Evolutionary conservation across 2,113 vertebrate genomes (phyloP).

Genomic region (Anguilla rostrata): DNA sequence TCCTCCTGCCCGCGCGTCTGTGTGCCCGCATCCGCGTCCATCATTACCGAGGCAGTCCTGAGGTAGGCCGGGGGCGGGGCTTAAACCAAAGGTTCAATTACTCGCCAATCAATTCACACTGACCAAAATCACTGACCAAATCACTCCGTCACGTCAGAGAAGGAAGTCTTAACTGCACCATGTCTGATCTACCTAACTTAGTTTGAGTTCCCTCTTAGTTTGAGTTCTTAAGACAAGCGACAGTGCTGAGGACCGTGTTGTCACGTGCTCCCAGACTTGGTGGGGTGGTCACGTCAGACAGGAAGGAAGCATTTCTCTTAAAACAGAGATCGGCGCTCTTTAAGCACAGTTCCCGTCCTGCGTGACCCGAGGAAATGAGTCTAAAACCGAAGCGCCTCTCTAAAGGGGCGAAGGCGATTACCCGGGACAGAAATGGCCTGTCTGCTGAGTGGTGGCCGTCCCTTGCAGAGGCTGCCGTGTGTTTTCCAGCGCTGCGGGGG

Average conservation of each 20-base stretch:
- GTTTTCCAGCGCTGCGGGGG: constrained; percentile 56
- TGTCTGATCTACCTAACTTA: background rate
- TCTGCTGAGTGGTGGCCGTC: constrained; percentile 29
- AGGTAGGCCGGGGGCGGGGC: background rate
- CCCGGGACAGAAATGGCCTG: constrained; percentile 62
- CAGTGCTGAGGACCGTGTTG: background rate
- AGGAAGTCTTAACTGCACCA: background rate
- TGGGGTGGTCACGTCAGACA: background rate
- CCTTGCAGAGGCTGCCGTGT: constrained; percentile 30
- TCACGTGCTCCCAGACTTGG: background rate
- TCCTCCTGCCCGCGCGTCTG: too few relatives aligned
- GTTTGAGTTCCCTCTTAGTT: background rate
- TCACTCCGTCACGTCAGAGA: background rate
- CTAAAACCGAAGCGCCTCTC: constrained; percentile 60
- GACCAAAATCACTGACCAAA: too few relatives aligned
- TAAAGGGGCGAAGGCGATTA: constrained; percentile 52
- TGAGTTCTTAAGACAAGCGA: background rate
- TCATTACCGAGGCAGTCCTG: background rate
- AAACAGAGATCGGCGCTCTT: background rate
- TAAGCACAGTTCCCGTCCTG: constrained; percentile 48
- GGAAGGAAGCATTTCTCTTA: background rate
- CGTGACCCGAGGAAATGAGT: constrained; percentile 70
- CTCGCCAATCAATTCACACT: too few relatives aligned
- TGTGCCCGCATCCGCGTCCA: background rate
- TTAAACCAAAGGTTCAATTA: background rate